Percentiles rank a stretch among this genome's conserved stretches.
Evolutionary conservation across 2,113 vertebrate species (phyloP).

Genomic region (Octodon degus): DNA sequence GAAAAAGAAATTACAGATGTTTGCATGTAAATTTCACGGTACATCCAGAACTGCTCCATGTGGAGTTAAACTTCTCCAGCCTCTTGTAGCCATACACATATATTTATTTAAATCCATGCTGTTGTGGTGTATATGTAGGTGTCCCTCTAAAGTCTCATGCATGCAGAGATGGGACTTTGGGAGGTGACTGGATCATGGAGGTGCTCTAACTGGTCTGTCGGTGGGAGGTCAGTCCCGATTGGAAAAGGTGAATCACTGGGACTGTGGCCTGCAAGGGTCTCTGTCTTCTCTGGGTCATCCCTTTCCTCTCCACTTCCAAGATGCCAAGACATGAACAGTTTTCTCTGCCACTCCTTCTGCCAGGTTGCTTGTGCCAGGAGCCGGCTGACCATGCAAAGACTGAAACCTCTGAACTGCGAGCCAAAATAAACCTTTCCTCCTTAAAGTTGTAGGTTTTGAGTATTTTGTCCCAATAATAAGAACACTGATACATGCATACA

Average conservation of each 20-base stretch:
- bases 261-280: no score
- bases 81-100: background rate
- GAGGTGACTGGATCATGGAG: background rate
- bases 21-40: background rate
- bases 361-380: background rate
- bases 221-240: background rate
- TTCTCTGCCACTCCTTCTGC: background rate
- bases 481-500: background rate
- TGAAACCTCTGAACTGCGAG: background rate
- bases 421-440: background rate
- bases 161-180: background rate
- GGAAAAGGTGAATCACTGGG: background rate
- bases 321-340: background rate
- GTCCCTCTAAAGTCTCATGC: background rate
- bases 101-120: background rate
- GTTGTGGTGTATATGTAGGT: background rate
- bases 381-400: background rate
- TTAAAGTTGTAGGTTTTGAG: background rate
- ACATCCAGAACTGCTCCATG: background rate
- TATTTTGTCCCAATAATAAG: background rate
- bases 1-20: background rate
- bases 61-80: background rate
- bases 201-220: background rate
- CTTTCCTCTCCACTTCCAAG: background rate
- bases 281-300: background rate